Base-by-base conservation (phyloP, 2,113 vertebrate species). In the Psophia crepitans region DNA sequence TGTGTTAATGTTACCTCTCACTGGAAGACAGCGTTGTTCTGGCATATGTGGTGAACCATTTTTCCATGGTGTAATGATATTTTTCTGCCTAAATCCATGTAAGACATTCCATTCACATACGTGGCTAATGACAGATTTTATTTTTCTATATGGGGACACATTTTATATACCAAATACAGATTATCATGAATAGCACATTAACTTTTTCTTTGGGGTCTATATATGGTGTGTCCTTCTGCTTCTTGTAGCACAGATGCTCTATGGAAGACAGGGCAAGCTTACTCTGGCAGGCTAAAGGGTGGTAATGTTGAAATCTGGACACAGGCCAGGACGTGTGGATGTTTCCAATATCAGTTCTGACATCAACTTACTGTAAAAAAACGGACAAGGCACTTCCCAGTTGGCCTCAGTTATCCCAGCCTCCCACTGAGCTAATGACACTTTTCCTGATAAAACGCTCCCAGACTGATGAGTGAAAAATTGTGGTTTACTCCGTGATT, bases 131-230 rank as follows among this genome's bases (percentile, higher is more conserved):
- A 94, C 56, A 96, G 93, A 95, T 90, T 90, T 96, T 96, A 97
- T 97, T 97, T 98, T 97, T 97, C 77, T 97, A 96, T 89, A 81
- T 89, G 89, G 84, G 49, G 74, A 83, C 70, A 49, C 13, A 1
- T 96, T 93, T 95, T 96, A 57, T 96, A 95, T 97, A 89, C 89
- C 94, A 94, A 96, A 96, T 93, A 75, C 69, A 79, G 83, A 71
- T 94, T 80, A 71, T 37, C 65, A 76, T 48, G 48, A 91, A 66
- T 92, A 86, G 56, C 76, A 89, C 49, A 33, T 74, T 90, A 91
- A 82, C 61, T 91, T 70, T 81, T 94, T 63, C 44, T 82, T 84
- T 80, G 75, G 51, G 53, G 22, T 70, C 76, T 66, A 4, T 77
- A 83, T 75, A 22, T 37, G 44, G 13, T 54, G 28, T 64, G 63